Conservation (phyloP, 2,888 invertebrate genomes). For the Andricus quercusramuli region DNA sequence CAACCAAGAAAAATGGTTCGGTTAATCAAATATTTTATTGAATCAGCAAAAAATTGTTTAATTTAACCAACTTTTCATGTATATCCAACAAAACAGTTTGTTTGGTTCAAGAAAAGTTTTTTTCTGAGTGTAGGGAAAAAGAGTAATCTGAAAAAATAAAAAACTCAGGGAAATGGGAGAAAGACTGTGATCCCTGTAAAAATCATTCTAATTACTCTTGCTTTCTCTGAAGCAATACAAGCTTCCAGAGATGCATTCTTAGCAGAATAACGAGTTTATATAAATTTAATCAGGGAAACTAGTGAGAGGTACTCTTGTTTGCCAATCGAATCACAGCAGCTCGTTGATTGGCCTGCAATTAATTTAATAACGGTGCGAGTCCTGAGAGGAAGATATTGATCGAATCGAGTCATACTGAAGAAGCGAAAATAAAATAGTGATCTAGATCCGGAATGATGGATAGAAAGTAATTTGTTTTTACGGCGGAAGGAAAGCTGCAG, state of each 20-base stretch:
- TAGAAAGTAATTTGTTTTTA: slow-evolving; percentile 39
- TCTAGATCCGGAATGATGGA: slow-evolving; percentile 33
- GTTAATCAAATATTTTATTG: too few relatives aligned
- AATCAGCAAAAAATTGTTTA: too few relatives aligned
- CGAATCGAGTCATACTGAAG: slow-evolving; percentile 29
- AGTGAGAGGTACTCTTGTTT: slow-evolving; percentile 23
- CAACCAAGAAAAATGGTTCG: too few relatives aligned
- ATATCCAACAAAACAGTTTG: too few relatives aligned
- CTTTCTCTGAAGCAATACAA: slow-evolving; percentile 4
- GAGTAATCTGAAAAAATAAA: too few relatives aligned
- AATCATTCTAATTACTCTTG: background rate
- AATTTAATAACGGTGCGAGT: slow-evolving; percentile 38
- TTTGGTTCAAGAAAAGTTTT: too few relatives aligned
- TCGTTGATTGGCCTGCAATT: slow-evolving; percentile 30
- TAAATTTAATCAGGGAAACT: slow-evolving; percentile 36
- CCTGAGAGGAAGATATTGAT: slow-evolving; percentile 21
- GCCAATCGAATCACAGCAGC: slow-evolving; percentile 26
- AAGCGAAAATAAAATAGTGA: slow-evolving; percentile 30
- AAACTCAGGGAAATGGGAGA: too few relatives aligned
- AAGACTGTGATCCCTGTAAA: background rate
- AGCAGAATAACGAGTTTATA: slow-evolving; percentile 32
- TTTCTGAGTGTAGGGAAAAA: too few relatives aligned
- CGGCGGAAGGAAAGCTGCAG: slow-evolving; percentile 22
- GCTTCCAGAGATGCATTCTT: slow-evolving; percentile 5
- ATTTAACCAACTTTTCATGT: too few relatives aligned